Percentiles rank a stretch among this genome's conserved stretches.
Conservation (phyloP, 2,888 invertebrate species). For the Melinopterus prodromus region DNA sequence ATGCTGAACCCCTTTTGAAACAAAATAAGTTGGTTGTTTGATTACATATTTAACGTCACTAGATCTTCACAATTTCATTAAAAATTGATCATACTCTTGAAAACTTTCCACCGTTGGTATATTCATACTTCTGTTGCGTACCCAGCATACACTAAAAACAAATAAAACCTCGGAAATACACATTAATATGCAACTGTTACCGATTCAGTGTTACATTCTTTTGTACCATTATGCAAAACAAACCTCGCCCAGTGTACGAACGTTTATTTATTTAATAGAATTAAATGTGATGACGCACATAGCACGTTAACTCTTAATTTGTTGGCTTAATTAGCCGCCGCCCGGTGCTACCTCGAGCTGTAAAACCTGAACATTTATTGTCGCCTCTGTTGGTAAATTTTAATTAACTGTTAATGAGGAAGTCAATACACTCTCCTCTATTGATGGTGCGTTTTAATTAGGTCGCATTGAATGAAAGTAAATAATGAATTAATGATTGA, state of each 20-base stretch:
- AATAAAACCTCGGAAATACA: not conserved
- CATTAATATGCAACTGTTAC: not conserved
- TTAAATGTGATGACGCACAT: not conserved
- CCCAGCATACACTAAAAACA: not conserved
- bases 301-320: conserved; percentile 4
- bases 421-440: not conserved
- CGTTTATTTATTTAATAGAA: not conserved
- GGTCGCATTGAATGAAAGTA: conserved; percentile 4
- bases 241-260: not conserved
- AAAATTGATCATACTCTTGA: too few species aligned
- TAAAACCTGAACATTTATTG: not conserved
- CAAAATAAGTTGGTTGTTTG: too few species aligned
- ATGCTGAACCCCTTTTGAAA: too few species aligned
- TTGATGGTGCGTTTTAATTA: not conserved
- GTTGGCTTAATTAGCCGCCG: not conserved
- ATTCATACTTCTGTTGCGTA: too few species aligned
- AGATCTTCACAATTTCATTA: too few species aligned
- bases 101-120: too few species aligned
- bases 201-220: not conserved
- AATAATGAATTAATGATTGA: not conserved
- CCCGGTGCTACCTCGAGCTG: not conserved
- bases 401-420: not conserved
- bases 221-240: not conserved
- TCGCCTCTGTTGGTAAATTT: not conserved
- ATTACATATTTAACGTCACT: too few species aligned